Percentiles rank a stretch among this genome's conserved stretches.
Conservation (phyloP, 2,113 vertebrate species). For the Podarcis raffonei region DNA sequence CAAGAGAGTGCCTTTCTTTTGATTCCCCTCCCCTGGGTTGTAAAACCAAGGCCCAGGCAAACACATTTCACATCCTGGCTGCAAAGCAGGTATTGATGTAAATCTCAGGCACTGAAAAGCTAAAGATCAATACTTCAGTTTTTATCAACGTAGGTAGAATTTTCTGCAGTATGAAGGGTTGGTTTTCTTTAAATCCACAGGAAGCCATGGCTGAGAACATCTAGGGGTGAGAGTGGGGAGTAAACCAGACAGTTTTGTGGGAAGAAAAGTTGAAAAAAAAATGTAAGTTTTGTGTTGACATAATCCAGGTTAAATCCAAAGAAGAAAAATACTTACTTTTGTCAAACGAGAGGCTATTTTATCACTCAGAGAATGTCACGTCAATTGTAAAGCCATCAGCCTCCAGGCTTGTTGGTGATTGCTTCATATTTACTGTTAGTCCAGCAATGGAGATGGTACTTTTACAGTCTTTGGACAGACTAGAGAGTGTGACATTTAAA, state of each 20-base stretch:
- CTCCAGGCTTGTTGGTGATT: slow-evolving; percentile 96
- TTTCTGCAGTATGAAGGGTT: slow-evolving; percentile 56
- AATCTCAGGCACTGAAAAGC: slow-evolving; percentile 66
- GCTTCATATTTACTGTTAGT: slow-evolving; percentile 95
- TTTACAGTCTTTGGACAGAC: slow-evolving; percentile 97
- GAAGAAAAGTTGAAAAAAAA: slow-evolving; percentile 58
- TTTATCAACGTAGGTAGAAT: slow-evolving; percentile 65
- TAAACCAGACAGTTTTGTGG: slow-evolving; percentile 41
- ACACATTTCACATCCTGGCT: slow-evolving; percentile 45
- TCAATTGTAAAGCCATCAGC: slow-evolving; percentile 99
- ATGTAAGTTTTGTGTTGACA: slow-evolving; percentile 79
- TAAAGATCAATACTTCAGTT: slow-evolving; percentile 66
- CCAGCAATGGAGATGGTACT: slow-evolving; percentile 93
- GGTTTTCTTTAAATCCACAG: slow-evolving; percentile 65
- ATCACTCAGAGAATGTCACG: slow-evolving; percentile 97
- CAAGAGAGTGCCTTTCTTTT: slow-evolving; percentile 51
- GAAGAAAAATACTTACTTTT: slow-evolving; percentile 88
- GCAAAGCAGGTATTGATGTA: slow-evolving; percentile 56
- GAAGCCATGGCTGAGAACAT: slow-evolving; percentile 52
- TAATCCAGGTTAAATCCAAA: slow-evolving; percentile 86
- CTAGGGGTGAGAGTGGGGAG: slow-evolving; percentile 49
- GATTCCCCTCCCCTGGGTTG: slow-evolving; percentile 52
- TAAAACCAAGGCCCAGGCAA: slow-evolving; percentile 54
- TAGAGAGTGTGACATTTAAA: slow-evolving; percentile 99
- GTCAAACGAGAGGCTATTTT: slow-evolving; percentile 93